Percentiles rank a stretch among this genome's conserved stretches.
Evolutionary conservation across 2,888 invertebrate species (phyloP).

Genomic region (Amphipoea oculea): DNA sequence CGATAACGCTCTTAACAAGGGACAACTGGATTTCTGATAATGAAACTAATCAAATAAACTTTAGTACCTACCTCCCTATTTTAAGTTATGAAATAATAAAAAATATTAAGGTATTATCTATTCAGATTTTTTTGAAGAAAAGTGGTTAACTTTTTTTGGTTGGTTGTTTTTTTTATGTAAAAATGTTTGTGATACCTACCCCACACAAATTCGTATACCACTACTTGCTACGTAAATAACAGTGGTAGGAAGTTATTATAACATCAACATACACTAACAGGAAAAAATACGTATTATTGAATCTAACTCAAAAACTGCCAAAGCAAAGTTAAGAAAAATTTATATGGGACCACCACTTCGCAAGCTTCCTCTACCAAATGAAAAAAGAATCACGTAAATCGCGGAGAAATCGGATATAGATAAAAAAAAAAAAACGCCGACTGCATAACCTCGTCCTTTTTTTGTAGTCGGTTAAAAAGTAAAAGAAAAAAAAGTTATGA

Average conservation of each 20-base stretch:
- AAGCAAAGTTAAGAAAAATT: neutral
- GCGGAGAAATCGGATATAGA: no score
- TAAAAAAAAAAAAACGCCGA: neutral
- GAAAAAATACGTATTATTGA: neutral
- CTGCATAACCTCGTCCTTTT: neutral
- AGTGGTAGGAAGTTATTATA: neutral
- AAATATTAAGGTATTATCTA: neutral
- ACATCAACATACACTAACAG: neutral
- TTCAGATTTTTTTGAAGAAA: neutral
- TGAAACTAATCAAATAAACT: neutral
- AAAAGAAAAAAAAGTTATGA: neutral
- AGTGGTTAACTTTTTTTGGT: neutral
- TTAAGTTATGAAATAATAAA: neutral
- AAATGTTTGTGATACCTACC: neutral
- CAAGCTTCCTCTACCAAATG: no score
- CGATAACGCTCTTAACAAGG: no score
- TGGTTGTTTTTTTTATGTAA: neutral
- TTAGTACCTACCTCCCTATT: no score
- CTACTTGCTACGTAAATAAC: neutral
- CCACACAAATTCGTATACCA: no score
- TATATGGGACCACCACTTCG: no score
- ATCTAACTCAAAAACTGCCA: neutral
- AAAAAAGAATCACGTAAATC: neutral
- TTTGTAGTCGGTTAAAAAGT: neutral
- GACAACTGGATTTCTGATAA: neutral